Conservation (phyloP, 2,797 vertebrate genomes). For the Rhynchotus rufescens region DNA sequence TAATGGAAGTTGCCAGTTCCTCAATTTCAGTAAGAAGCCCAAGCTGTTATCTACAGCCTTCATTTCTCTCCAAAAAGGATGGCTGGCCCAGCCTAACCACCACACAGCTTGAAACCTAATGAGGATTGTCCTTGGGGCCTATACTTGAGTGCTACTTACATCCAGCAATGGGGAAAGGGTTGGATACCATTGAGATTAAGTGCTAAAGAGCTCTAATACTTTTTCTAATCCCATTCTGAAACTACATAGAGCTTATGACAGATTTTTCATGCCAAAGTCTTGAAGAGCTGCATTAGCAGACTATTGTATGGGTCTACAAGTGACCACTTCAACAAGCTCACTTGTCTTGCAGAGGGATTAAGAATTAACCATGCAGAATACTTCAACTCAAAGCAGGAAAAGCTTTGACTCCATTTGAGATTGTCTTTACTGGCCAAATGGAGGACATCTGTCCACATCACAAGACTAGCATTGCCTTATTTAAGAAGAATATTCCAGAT, state of each 20-base stretch:
- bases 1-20: background rate
- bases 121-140: background rate
- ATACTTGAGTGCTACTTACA: background rate
- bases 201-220: background rate
- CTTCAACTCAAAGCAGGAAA: background rate
- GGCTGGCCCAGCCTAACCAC: conserved; percentile 37
- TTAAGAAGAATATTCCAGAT: background rate
- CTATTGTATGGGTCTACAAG: background rate
- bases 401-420: background rate
- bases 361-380: background rate
- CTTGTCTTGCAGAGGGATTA: background rate
- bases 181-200: background rate
- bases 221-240: background rate
- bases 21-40: background rate
- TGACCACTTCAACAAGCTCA: background rate
- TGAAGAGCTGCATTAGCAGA: background rate
- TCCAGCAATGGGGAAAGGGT: background rate
- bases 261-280: background rate
- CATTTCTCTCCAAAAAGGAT: background rate
- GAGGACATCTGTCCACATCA: background rate
- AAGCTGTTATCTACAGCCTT: background rate
- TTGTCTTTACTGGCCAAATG: background rate
- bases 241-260: background rate
- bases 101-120: background rate
- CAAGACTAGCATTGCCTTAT: background rate